Evolutionary conservation across 2,888 invertebrate genomes (phyloP).

Genomic region (Cephus runcator): DNA sequence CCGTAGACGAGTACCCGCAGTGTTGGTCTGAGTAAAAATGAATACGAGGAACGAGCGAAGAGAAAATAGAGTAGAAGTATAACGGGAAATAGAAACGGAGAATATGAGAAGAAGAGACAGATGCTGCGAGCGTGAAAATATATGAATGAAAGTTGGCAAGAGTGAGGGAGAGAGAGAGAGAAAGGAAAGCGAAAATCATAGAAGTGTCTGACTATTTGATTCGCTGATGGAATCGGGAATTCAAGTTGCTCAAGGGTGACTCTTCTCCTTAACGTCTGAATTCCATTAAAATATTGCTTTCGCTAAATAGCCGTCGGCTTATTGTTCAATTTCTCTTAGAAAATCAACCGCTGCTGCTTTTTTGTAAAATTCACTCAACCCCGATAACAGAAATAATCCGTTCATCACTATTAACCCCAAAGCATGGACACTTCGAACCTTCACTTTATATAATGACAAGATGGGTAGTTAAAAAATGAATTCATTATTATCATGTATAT

Average conservation of each 20-base stretch:
- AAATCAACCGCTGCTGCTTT: neutral
- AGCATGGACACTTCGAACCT: neutral
- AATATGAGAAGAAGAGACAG: slow-evolving; percentile 13
- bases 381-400: neutral
- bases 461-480: neutral
- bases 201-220: slow-evolving; percentile 28
- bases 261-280: slow-evolving; percentile 5
- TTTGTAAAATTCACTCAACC: neutral
- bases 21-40: slow-evolving; percentile 7
- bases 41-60: neutral
- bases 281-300: slow-evolving; percentile 18
- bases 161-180: slow-evolving; percentile 28
- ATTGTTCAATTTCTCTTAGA: neutral
- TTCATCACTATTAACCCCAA: neutral
- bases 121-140: neutral
- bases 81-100: neutral
- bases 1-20: neutral
- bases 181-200: slow-evolving; percentile 15
- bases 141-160: slow-evolving; percentile 14
- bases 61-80: slow-evolving; percentile 5
- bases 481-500: neutral
- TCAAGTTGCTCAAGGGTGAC: neutral
- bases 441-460: neutral
- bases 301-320: slow-evolving; percentile 10
- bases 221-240: slow-evolving; percentile 24